These are phyloP conservation scores for Hirtodrosophila trivittata DNA, from an alignment of 2,888 invertebrate species.

Conservation along the genomic window DNA sequence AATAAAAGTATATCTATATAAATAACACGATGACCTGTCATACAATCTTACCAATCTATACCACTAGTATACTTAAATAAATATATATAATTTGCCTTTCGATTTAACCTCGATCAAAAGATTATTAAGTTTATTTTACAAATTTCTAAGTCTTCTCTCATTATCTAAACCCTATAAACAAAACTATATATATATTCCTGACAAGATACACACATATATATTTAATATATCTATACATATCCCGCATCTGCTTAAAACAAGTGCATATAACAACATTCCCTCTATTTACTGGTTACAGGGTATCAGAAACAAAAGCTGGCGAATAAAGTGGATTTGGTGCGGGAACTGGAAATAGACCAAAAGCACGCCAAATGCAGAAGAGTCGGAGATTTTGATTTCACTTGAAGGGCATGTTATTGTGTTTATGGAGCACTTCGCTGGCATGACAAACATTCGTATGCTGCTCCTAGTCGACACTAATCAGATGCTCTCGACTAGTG, in stretches of 20 bases:
- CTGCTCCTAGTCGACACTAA: constrained; percentile 37
- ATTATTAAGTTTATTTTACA: too few relatives aligned
- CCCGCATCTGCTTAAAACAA: neutral
- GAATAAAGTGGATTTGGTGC: constrained; percentile 29
- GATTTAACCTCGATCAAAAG: too few relatives aligned
- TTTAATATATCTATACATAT: neutral
- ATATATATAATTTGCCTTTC: too few relatives aligned
- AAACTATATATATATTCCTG: too few relatives aligned
- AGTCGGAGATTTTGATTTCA: constrained; percentile 40
- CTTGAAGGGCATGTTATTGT: constrained; percentile 42
- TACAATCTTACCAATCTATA: too few relatives aligned
- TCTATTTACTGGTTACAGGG: constrained; percentile 15
- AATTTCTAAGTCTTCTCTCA: too few relatives aligned
- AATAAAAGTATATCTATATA: too few relatives aligned
- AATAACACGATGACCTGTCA: too few relatives aligned
- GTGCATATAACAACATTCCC: neutral
- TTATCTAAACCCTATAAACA: too few relatives aligned
- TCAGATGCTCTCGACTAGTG: constrained; percentile 40
- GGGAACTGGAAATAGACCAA: constrained; percentile 10
- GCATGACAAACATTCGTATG: constrained; percentile 40
- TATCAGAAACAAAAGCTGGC: constrained; percentile 28
- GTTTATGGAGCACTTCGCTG: constrained; percentile 52
- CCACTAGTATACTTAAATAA: too few relatives aligned
- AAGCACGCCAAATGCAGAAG: constrained; percentile 23
- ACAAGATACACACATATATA: neutral